phyloP scores from a whole-genome alignment of 2,113 vertebrate species.

The Mirza zaza region DNA sequence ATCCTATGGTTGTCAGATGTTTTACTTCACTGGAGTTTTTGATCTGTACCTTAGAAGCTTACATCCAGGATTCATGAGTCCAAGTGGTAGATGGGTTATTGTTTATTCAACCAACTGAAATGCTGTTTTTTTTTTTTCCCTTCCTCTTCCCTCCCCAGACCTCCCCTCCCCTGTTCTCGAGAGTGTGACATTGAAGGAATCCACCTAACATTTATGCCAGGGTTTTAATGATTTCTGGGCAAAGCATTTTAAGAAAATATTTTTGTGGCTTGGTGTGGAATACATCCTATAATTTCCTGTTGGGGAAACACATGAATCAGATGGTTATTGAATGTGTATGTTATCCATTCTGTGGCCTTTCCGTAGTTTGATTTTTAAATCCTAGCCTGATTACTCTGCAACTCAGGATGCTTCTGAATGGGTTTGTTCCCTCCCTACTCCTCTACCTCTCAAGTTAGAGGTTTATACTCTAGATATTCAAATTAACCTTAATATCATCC shows the following conservation, averaged over 20 bases:
- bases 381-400: neutral
- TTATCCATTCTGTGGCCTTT: neutral
- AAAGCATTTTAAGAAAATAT: constrained; percentile 63
- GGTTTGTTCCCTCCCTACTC: neutral
- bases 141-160: neutral
- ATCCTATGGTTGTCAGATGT: neutral
- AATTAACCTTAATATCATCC: neutral
- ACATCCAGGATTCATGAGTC: neutral
- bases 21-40: neutral
- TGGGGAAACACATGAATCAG: neutral
- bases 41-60: neutral
- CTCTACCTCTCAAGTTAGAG: neutral
- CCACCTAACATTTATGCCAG: neutral
- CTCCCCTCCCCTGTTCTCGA: neutral
- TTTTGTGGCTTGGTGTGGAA: constrained; percentile 31
- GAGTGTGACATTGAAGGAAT: neutral
- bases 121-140: neutral
- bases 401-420: neutral
- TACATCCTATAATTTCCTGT: constrained; percentile 33
- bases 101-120: constrained; percentile 14
- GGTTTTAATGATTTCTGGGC: constrained; percentile 47
- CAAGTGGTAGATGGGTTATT: neutral
- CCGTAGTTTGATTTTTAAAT: neutral
- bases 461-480: neutral
- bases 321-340: neutral